phyloP scores from a whole-genome alignment of 2,113 vertebrate genomes.

The Heteronetta atricapilla region DNA sequence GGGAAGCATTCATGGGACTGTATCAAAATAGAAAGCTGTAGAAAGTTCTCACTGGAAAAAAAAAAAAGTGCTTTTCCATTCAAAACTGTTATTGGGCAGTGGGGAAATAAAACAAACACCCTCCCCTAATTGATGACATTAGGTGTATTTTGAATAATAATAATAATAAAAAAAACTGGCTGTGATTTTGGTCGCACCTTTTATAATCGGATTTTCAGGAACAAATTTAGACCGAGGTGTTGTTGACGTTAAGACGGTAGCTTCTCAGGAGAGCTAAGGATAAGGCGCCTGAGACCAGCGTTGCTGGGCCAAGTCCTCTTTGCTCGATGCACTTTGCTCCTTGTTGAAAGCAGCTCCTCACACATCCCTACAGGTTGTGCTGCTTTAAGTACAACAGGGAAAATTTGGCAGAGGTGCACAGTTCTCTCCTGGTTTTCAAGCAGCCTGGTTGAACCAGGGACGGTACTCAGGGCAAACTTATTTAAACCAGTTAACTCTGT shows the following conservation, averaged over 20 bases:
- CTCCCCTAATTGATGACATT: slow-evolving; percentile 12
- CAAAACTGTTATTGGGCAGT: slow-evolving; percentile 34
- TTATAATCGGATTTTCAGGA: slow-evolving; percentile 66
- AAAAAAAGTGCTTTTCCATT: not conserved
- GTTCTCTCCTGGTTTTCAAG: not conserved
- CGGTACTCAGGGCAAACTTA: not conserved
- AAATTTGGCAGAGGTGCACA: not conserved
- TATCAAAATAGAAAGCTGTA: not conserved
- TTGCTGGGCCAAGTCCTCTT: not conserved
- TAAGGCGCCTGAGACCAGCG: not conserved
- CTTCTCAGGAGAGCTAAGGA: slow-evolving; percentile 70
- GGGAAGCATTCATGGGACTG: not conserved
- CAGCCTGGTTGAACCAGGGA: not conserved
- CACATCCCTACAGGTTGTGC: not conserved
- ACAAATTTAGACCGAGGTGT: slow-evolving; percentile 76
- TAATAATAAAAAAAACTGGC: not conserved
- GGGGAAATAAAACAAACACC: slow-evolving; percentile 1
- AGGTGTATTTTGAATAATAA: not conserved
- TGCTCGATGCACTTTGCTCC: slow-evolving; percentile 20
- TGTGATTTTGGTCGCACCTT: slow-evolving; percentile 69
- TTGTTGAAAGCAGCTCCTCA: not conserved
- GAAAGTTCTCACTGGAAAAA: slow-evolving; percentile 13
- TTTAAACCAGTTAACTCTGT: slow-evolving; percentile 43
- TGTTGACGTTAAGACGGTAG: slow-evolving; percentile 66
- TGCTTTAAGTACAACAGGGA: not conserved